Evolutionary conservation across 37 sponge, comb jelly and placozoan species (phyloP).

Genomic region (Amphimedon queenslandica): DNA sequence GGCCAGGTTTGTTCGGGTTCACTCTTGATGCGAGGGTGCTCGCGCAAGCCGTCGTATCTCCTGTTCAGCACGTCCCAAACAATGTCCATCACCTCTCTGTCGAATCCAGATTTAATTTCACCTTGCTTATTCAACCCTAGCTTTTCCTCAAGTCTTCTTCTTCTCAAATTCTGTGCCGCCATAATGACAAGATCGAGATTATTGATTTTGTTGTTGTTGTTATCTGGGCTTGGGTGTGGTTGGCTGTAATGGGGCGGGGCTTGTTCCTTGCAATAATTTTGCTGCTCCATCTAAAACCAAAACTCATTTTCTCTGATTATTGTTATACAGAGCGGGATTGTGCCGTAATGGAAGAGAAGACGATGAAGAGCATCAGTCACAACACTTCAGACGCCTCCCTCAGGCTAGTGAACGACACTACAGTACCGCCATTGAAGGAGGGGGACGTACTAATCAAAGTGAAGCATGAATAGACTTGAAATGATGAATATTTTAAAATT

Average conservation of each 20-base stretch:
- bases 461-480: background rate
- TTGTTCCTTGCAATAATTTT: no score
- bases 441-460: constrained; percentile 77
- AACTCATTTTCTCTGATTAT: no score
- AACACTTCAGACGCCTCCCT: constrained; percentile 34
- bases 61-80: constrained; percentile 8
- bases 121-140: constrained; percentile 5
- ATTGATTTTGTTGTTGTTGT: background rate
- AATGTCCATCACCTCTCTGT: constrained; percentile 5
- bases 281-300: no score
- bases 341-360: no score
- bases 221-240: no score
- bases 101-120: constrained; percentile 1
- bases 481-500: background rate
- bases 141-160: constrained; percentile 6
- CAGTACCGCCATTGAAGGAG: constrained; percentile 35
- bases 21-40: background rate
- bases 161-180: background rate
- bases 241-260: no score
- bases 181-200: background rate
- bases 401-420: constrained; percentile 20
- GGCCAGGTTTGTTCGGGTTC: constrained; percentile 11
- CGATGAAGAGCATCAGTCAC: constrained; percentile 47
- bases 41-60: background rate
- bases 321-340: no score